These are phyloP conservation scores for Synchiropus splendidus DNA, from an alignment of 2,113 vertebrate genomes.

Conservation along the genomic window DNA sequence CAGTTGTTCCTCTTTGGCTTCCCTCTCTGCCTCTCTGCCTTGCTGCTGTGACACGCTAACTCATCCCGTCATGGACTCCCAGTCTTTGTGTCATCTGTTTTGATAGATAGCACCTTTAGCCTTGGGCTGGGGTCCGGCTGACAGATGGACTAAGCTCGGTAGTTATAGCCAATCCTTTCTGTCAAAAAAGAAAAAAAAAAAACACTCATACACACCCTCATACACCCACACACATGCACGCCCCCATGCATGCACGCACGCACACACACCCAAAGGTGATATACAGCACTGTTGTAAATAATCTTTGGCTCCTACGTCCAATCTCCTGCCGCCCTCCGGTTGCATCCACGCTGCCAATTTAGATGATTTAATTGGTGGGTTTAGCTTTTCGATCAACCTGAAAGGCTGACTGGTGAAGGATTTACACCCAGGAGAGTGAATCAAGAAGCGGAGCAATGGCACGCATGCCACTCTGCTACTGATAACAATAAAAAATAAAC, in stretches of 20 bases:
- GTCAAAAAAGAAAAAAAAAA: conserved; percentile 29
- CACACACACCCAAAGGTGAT: conserved; percentile 18
- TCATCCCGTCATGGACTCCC: conserved; percentile 43
- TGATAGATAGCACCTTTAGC: conserved; percentile 59
- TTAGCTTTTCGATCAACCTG: conserved; percentile 53
- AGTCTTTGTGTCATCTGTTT: conserved; percentile 50
- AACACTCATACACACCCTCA: conserved; percentile 1
- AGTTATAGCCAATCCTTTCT: conserved; percentile 44
- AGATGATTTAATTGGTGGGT: conserved; percentile 57
- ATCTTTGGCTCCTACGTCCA: conserved; percentile 36
- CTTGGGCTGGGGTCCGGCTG: conserved; percentile 46
- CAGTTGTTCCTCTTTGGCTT: conserved; percentile 8
- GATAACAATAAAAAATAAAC: too few relatives aligned
- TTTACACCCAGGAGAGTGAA: conserved; percentile 21
- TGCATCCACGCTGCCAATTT: conserved; percentile 46
- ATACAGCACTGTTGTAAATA: conserved; percentile 27
- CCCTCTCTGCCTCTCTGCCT: conserved; percentile 6
- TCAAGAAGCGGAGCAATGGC: too few relatives aligned
- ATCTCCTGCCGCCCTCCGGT: conserved; percentile 20
- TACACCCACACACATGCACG: conserved; percentile 7
- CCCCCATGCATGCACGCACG: conserved; percentile 14
- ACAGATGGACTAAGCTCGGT: conserved; percentile 50
- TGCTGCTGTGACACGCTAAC: conserved; percentile 42
- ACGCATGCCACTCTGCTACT: too few relatives aligned
- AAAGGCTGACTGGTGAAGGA: conserved; percentile 48